Percentiles rank a stretch among this genome's conserved stretches.
These are phyloP conservation scores for Drosophila kepulauana DNA, from an alignment of 1,140 invertebrate species.

Conservation along the genomic window DNA sequence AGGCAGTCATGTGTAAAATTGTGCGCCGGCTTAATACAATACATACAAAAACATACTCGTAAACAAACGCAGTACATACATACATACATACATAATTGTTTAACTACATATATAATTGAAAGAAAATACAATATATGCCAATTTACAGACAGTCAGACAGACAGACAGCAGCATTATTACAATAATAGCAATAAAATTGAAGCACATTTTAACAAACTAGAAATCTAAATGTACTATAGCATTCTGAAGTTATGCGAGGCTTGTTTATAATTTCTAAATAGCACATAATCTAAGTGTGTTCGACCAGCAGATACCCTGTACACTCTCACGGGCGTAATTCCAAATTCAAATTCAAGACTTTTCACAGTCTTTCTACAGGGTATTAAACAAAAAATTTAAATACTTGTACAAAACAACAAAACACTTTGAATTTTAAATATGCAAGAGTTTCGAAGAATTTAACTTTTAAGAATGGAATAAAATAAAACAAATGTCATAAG, in stretches of 20 bases:
- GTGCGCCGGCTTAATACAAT: conserved; percentile 71
- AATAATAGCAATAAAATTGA: conserved; percentile 47
- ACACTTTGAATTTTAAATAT: background rate
- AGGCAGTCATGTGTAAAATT: conserved; percentile 81
- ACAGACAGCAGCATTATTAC: conserved; percentile 27
- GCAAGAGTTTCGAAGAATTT: background rate
- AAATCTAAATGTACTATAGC: conserved; percentile 17
- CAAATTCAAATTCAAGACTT: background rate
- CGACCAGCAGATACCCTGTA: conserved; percentile 16
- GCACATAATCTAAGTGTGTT: background rate
- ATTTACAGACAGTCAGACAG: conserved; percentile 25
- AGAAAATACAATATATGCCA: conserved; percentile 34
- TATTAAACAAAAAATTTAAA: background rate
- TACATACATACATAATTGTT: conserved; percentile 60
- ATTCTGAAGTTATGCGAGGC: conserved; percentile 13
- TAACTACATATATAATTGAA: conserved; percentile 58
- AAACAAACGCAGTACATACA: conserved; percentile 12
- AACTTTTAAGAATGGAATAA: background rate
- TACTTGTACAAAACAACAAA: background rate
- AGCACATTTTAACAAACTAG: conserved; percentile 32
- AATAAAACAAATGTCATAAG: too few species aligned
- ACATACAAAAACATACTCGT: conserved; percentile 29
- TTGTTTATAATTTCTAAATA: conserved; percentile 16
- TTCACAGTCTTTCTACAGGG: background rate
- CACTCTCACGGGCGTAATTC: background rate